Conservation (phyloP, 2,113 vertebrate species). For the Nymphicus hollandicus region DNA sequence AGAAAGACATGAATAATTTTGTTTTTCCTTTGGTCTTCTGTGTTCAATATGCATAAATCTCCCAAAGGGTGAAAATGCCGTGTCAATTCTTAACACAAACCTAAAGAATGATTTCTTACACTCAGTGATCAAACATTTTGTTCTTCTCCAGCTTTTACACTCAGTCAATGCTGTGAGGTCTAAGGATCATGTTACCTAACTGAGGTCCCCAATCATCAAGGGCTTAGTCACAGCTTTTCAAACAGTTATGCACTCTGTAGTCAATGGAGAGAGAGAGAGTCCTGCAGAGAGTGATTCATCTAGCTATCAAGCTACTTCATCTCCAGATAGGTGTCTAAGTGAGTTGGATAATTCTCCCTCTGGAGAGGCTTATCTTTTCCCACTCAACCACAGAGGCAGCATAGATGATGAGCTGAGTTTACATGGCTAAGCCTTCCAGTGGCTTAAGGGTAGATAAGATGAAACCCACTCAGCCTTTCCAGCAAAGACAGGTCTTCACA, state of each 20-base stretch:
- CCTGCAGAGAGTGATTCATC: not conserved
- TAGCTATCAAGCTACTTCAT: not conserved
- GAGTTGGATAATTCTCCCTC: not conserved
- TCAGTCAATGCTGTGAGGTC: not conserved
- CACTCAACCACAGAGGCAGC: not conserved
- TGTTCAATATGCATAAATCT: not conserved
- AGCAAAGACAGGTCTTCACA: not conserved
- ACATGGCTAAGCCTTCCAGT: not conserved
- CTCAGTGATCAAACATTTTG: not conserved
- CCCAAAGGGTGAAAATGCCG: not conserved
- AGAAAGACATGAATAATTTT: not conserved
- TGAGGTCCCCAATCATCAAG: not conserved
- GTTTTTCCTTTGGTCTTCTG: not conserved
- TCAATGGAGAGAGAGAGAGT: not conserved
- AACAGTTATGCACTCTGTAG: not conserved
- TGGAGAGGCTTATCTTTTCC: not conserved
- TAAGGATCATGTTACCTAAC: not conserved
- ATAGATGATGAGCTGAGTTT: not conserved
- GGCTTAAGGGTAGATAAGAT: not conserved
- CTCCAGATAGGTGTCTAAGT: not conserved
- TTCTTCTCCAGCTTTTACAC: not conserved
- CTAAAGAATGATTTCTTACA: not conserved
- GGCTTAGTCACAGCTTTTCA: not conserved
- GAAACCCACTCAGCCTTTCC: not conserved
- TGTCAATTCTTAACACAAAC: not conserved